These are phyloP conservation scores for Heliconius nattereri DNA, from an alignment of 1,140 invertebrate genomes.

Conservation along the genomic window DNA sequence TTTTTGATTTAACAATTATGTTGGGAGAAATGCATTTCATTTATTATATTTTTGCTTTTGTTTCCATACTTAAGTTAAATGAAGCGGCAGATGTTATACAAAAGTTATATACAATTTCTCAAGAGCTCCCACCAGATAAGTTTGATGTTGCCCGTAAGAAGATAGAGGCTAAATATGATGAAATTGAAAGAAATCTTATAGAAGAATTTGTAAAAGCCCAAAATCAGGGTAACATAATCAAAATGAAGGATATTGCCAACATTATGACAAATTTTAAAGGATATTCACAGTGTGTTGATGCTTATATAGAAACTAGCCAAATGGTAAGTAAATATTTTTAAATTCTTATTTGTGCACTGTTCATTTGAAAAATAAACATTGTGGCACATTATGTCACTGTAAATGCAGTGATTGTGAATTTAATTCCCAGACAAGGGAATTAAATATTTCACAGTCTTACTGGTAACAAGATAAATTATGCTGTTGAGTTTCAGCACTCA, in stretches of 20 bases:
- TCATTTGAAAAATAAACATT: background rate
- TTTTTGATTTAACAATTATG: no score
- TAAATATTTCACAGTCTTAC: no score
- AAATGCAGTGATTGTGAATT: no score
- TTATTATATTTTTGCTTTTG: background rate
- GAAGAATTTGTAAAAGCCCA: slow-evolving; percentile 97
- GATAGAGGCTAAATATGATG: slow-evolving; percentile 96
- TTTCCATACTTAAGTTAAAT: slow-evolving; percentile 84
- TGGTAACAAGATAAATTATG: no score
- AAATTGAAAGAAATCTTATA: slow-evolving; percentile 95
- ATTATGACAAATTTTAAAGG: slow-evolving; percentile 98
- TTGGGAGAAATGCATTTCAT: background rate
- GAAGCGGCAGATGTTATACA: slow-evolving; percentile 99
- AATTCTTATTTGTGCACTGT: background rate
- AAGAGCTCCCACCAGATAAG: slow-evolving; percentile 93
- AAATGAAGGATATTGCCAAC: slow-evolving; percentile 96
- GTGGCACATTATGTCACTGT: no score
- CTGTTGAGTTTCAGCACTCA: no score
- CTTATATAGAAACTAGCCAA: slow-evolving; percentile 98
- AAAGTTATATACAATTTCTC: slow-evolving; percentile 96
- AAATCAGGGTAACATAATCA: slow-evolving; percentile 88
- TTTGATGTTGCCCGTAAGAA: slow-evolving; percentile 95
- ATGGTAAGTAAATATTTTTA: slow-evolving; percentile 82
- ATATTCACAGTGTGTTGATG: slow-evolving; percentile 97
- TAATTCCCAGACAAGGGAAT: no score